Evolutionary conservation across 2,888 invertebrate species (phyloP).

Genomic region (Unio delphinus): DNA sequence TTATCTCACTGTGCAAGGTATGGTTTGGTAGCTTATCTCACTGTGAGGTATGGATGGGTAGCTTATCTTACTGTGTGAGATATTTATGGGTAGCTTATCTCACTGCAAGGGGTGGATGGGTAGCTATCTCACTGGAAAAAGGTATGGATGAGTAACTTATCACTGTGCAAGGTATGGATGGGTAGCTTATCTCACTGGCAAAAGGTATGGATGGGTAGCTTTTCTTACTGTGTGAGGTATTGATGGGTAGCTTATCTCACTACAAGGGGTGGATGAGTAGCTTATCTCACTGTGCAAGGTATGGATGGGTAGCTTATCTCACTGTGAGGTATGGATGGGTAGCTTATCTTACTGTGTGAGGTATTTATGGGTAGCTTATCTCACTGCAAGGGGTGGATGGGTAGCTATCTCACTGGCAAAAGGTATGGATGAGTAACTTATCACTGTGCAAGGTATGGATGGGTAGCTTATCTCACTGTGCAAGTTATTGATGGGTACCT

Average conservation of each 20-base stretch:
- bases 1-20: constrained; percentile 56
- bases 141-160: constrained; percentile 34
- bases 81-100: constrained; percentile 12
- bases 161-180: constrained; percentile 54
- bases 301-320: constrained; percentile 1
- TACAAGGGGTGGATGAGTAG: too few relatives aligned
- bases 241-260: not conserved
- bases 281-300: constrained; percentile 56
- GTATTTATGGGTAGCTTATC: constrained; percentile 22
- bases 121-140: constrained; percentile 44
- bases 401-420: constrained; percentile 44
- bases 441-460: constrained; percentile 56
- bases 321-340: too few relatives aligned
- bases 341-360: constrained; percentile 49
- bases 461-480: constrained; percentile 37
- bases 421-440: constrained; percentile 27
- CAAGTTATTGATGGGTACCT: constrained; percentile 41
- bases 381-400: too few relatives aligned
- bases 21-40: not conserved
- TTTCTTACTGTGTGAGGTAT: constrained; percentile 56
- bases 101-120: too few relatives aligned
- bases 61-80: constrained; percentile 52
- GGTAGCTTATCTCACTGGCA: constrained; percentile 40
- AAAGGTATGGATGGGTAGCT: constrained; percentile 32
- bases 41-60: too few relatives aligned